Base-by-base conservation (phyloP, 1,140 invertebrate species). In the Camponotus pennsylvanicus region DNA sequence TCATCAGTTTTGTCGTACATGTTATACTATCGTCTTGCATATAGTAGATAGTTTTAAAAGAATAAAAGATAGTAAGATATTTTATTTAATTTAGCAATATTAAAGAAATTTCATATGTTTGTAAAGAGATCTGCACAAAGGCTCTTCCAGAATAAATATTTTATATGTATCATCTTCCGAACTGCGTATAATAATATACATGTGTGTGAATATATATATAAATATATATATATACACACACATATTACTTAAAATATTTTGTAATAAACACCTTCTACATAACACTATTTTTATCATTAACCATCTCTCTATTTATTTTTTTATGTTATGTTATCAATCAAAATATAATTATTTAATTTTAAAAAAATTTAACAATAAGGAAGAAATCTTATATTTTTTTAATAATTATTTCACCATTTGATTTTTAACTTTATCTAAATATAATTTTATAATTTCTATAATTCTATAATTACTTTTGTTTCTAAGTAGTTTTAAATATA, bases 221-320 rank as follows among this genome's bases (percentile, higher is more conserved):
- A 6, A 85, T 32, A 87, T 45, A 73, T 34, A 63, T 66, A 71
- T 64, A 59, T 64, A 77, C 55, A 86, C 73, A 52, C 55, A 80
- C 34, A 87, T 45, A 92, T 86, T 86, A 91, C 78, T 91, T 91
- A 57, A 88, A 89, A 88, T 93, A 94, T 94, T 94, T 94, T 94
- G 90, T 94, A 94, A 94, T 94, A 94, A 94, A 94, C 79, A 91
- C 88, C 92, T 93, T 93, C 89, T 92, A 88, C 77, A 88, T 64
- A 87, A 90, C 71, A 34, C 6, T 76, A 64, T 15, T 52, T 52
- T 75, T 59, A 86, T 87, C 57, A 66, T 89, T 86, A 15, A 84
- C 80, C 34, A 73, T 45, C 69, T 45, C 69, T 73, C 75, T 71
- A 32, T 32, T 59, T n/a, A 61, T 59, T 45, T 18, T 15, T 34